Conservation (phyloP, 2,797 vertebrate species). For the Bradypodion pumilum region DNA sequence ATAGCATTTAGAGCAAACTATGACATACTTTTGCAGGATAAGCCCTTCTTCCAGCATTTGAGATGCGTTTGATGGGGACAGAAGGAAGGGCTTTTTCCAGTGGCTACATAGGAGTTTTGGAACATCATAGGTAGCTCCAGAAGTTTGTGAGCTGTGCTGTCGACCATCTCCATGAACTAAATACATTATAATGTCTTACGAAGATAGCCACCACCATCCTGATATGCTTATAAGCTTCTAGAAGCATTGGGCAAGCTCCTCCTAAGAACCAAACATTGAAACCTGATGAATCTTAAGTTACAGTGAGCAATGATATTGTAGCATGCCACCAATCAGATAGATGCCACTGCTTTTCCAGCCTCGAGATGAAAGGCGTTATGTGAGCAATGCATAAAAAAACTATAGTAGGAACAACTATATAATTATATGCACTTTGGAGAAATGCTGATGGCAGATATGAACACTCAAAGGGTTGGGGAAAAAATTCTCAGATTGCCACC, state of each 20-base stretch:
- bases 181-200: not conserved
- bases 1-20: no score
- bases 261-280: not conserved
- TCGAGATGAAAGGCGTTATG: not conserved
- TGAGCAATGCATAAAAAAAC: constrained; percentile 23
- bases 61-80: no score
- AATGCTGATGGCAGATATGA: not conserved
- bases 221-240: not conserved
- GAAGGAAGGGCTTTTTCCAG: no score
- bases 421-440: constrained; percentile 33
- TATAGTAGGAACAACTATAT: constrained; percentile 27
- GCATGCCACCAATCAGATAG: not conserved
- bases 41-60: no score
- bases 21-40: no score
- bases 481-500: constrained; percentile 4
- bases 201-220: not conserved
- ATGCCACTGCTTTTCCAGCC: not conserved
- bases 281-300: not conserved
- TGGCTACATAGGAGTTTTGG: no score
- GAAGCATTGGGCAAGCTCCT: not conserved
- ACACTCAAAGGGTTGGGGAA: not conserved
- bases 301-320: not conserved
- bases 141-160: not conserved
- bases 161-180: not conserved
- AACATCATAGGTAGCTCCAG: not conserved